Base-by-base conservation (phyloP, 1,140 invertebrate species). In the Cherax quadricarinatus region DNA sequence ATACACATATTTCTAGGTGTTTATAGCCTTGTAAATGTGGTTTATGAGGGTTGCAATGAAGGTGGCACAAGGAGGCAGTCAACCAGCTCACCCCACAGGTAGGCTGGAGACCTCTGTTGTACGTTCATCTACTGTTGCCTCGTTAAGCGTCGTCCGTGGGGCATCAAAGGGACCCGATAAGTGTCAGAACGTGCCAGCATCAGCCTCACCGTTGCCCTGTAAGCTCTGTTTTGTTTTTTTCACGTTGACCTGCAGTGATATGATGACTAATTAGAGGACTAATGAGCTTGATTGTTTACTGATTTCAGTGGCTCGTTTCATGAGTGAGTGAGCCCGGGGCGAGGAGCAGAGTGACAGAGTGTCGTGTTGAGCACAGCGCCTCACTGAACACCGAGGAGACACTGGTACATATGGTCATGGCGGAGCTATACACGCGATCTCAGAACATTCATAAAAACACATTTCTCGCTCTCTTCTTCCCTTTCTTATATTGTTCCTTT, bases 261-360 rank as follows among this genome's bases (percentile, higher is more conserved):
- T 12, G 70, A 73, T 6, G 70, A 75, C 24, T 75, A 75, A 75
- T 75, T 75, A 75, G 70, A 75, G 70, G 24, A 12, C 70, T 75
- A 30, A 30, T 75, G 70, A 75, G 70, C n/a, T 30, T 75, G 24
- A 75, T 75, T 75, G 70, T 30, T 75, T 75, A 75, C 70, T 75
- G 70, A 75, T 75, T 75, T 75, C 7, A 30, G 7, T 75, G n/a
- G 4, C n/a, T 75, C 7, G 24, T 30, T 75, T 75, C 70, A 75
- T 12, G 70, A 75, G 24, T 75, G n/a, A 30, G n/a, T 30, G 70
- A 75, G 1, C 70, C n/a, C 24, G 6, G 70, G 70, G 21, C n/a
- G n/a, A 75, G 5, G 18, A 18, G 62, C 21, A 18, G 62, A 66
- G 62, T 66, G 62, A 66, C 62, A 66, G 62, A 1, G 14, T 18